These are phyloP conservation scores for Drosophila ogumai DNA, from an alignment of 1,140 invertebrate species.

Conservation along the genomic window DNA sequence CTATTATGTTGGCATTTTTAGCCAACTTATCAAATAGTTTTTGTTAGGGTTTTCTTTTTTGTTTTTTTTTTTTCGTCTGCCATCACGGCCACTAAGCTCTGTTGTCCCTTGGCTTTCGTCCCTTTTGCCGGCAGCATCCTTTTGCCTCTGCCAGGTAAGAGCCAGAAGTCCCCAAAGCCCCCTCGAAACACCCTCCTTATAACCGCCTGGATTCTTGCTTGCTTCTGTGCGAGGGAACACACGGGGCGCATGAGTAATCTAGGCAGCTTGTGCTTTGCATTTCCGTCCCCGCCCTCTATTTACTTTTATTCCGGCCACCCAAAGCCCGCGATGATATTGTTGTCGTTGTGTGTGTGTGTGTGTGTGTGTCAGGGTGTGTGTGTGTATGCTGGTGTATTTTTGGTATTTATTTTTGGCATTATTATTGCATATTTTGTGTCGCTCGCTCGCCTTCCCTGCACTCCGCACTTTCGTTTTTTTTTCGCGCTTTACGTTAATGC, in stretches of 20 bases:
- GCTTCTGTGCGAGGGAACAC: slow-evolving; percentile 22
- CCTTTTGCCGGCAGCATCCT: neutral
- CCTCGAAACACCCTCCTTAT: neutral
- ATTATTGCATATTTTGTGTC: slow-evolving; percentile 64
- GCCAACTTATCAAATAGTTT: neutral
- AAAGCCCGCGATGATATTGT: slow-evolving; percentile 25
- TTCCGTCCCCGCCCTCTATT: slow-evolving; percentile 28
- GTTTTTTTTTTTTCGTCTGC: neutral
- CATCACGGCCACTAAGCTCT: slow-evolving; percentile 31
- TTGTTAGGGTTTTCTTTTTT: neutral
- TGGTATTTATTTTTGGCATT: slow-evolving; percentile 62
- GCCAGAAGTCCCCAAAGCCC: neutral
- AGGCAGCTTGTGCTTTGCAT: slow-evolving; percentile 56
- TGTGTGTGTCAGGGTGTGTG: slow-evolving; percentile 7
- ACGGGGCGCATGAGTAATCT: slow-evolving; percentile 57
- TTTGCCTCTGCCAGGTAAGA: neutral
- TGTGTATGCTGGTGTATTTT: slow-evolving; percentile 25
- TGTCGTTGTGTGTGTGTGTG: slow-evolving; percentile 9
- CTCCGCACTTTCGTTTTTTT: slow-evolving; percentile 19
- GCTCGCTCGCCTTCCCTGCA: slow-evolving; percentile 2
- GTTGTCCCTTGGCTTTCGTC: slow-evolving; percentile 3
- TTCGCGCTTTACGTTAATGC: slow-evolving; percentile 70
- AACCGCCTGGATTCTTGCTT: slow-evolving; percentile 6
- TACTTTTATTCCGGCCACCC: slow-evolving; percentile 32
- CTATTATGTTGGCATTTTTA: neutral